Percentiles rank a stretch among this genome's conserved stretches.
Evolutionary conservation across 1,140 invertebrate species (phyloP).

Genomic region (Drosophila persimilis): DNA sequence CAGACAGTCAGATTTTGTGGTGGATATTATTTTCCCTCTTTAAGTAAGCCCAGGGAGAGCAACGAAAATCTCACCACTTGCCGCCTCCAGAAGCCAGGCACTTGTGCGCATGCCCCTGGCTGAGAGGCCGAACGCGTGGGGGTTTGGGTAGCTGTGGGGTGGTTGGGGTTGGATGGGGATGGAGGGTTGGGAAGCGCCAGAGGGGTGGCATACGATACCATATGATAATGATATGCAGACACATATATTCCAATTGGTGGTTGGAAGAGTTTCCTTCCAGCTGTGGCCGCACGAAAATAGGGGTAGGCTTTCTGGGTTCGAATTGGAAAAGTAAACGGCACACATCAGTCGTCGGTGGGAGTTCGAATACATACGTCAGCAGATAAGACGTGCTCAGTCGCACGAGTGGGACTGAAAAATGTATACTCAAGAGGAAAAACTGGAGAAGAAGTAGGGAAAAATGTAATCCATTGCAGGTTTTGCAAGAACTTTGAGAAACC

Average conservation of each 20-base stretch:
- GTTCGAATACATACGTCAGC: no score
- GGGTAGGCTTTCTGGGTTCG: slow-evolving; percentile 66
- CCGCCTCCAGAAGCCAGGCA: slow-evolving; percentile 10
- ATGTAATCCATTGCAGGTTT: neutral
- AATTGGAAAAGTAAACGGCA: slow-evolving; percentile 61
- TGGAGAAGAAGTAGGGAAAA: slow-evolving; percentile 3
- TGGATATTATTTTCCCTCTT: slow-evolving; percentile 31
- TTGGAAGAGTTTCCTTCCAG: slow-evolving; percentile 57
- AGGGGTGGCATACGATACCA: slow-evolving; percentile 59
- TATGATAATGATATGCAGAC: slow-evolving; percentile 75
- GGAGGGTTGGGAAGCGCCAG: slow-evolving; percentile 1
- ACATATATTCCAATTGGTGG: slow-evolving; percentile 67
- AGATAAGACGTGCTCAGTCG: no score
- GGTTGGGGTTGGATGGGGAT: slow-evolving; percentile 9
- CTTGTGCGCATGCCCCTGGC: slow-evolving; percentile 68
- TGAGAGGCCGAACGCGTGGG: slow-evolving; percentile 12
- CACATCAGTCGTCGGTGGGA: no score
- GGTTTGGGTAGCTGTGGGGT: slow-evolving; percentile 15
- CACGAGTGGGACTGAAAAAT: slow-evolving; percentile 18
- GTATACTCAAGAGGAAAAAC: slow-evolving; percentile 27
- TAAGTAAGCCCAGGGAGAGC: slow-evolving; percentile 13
- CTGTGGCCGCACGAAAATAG: slow-evolving; percentile 55
- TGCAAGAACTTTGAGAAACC: neutral
- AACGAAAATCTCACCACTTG: slow-evolving; percentile 52
- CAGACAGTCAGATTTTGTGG: slow-evolving; percentile 2